Base-by-base conservation (phyloP, 1,140 invertebrate species). In the Sinella curviseta region DNA sequence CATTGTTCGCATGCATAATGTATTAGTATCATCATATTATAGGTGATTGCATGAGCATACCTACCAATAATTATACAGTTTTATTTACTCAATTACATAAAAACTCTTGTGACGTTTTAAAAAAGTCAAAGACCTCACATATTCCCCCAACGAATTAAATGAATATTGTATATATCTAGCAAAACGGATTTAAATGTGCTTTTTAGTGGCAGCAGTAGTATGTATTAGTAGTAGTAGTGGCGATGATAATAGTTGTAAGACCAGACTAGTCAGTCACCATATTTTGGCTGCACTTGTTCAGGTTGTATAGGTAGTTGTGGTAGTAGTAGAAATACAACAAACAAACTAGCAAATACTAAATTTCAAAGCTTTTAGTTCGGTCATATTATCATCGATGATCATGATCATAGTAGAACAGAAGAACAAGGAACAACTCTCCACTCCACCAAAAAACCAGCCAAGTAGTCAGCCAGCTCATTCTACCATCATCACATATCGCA, bases 91-190 rank as follows among this genome's bases (percentile, higher is more conserved):
- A 70, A 70, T 70, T 70, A 70, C 65, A 70, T 70, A 70, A 70
- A 70, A 70, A 16, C 26, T 70, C 8, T 70, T 70, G 28, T 65
- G 57, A 16, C 26, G 57, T 4, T 65, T 65, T 30, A 70, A 31
- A 30, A 70, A 33, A 70, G 65, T 70, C 65, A 70, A 70, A 70
- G 65, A 70, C 65, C 65, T 70, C 65, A 70, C 65, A 70, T 70
- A 65, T 65, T 65, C 57, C 26, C 31, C 24, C 14, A 60, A 60
- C n/a, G n/a, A n/a, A 20, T 48, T 48, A 20, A 48, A 48, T 48
- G 39, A n/a, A n/a, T n/a, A n/a, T n/a, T 60, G 55, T 17, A 60
- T 60, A 60, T 24, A 60, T 60, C 55, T 17, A 60, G 55, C 24
- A 14, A 60, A 26, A n/a, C n/a, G n/a, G 26, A 31, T 31, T 70